Evolutionary conservation across 2,113 vertebrate genomes (phyloP), one percentile per base, ranked within the genome.

Genomic region (Pyrgilauda ruficollis): DNA sequence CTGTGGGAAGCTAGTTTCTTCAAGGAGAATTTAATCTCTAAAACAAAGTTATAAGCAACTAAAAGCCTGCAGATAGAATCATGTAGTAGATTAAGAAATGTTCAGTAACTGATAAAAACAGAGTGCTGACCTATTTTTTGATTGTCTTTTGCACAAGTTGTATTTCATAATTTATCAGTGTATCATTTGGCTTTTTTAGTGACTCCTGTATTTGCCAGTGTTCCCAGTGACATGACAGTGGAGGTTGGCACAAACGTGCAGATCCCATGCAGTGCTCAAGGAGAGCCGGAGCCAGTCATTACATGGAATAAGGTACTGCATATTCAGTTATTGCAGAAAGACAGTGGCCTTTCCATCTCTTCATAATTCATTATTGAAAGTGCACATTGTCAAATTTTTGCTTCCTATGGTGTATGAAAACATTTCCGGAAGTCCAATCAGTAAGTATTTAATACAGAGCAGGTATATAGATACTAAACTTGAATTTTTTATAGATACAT

Each of bases 241-340:
- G 99, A 99, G 95, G 99, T 99, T 97, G 99, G 99, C 87, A 98
- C 98, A 96, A 98, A 99, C 0, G 98, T 98, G 84, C 99, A 99
- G 98, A 99, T 99, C 94, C 98, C 98, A 0, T 99, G 99, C 97
- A 99, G 98, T 11, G 98, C 99, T 95, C 99, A 99, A 95, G 99
- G 99, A 79, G 99, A 99, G 95, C 99, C 99, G 0, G 98, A 98
- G 66, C 99, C 99, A 15, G 97, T 98, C 83, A 98, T 99, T 97
- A 99, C 99, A 56, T 99, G 99, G 99, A 99, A 99, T 97, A 99
- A 99, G 99, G 99, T 99, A 97, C 96, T 97, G 94, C n/a, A 47
- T 88, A 46, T 62, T 63, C 33, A 21, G 11, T 81, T 64, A 55
- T 28, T 87, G 44, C 39, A 55, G 46, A 78, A 91, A 47, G 46